These are phyloP conservation scores for Columba livia DNA, from an alignment of 2,113 vertebrate species.

Conservation along the genomic window DNA sequence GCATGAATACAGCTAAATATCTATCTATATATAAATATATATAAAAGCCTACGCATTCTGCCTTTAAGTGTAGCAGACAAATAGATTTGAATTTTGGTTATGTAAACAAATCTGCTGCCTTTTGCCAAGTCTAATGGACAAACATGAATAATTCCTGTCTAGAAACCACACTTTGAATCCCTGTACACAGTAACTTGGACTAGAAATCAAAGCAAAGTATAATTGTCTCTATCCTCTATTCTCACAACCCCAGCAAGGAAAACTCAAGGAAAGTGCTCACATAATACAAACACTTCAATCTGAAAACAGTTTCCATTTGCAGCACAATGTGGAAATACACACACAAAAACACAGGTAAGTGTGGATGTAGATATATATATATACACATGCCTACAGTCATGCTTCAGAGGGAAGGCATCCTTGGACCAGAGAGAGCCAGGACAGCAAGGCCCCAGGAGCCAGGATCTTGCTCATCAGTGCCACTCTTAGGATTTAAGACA, in stretches of 20 bases:
- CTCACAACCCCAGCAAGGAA: background rate
- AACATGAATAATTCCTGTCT: background rate
- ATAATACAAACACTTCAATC: background rate
- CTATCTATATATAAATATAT: background rate
- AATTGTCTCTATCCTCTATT: background rate
- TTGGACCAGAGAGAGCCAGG: background rate
- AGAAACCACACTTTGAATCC: background rate
- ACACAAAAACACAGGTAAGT: background rate
- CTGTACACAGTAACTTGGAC: background rate
- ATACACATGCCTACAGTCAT: background rate
- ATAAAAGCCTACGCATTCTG: background rate
- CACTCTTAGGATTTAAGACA: background rate
- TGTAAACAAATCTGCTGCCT: background rate
- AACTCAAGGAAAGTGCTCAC: background rate
- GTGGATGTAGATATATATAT: background rate
- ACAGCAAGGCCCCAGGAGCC: background rate
- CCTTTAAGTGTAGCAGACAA: background rate
- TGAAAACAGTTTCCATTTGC: background rate
- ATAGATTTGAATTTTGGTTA: background rate
- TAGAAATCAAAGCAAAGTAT: background rate
- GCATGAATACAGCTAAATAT: background rate
- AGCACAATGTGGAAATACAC: background rate
- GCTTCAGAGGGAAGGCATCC: background rate
- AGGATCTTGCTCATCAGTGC: background rate
- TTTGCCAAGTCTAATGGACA: constrained; percentile 8